A percentile compares a stretch with the other conserved stretches of the same genome.
phyloP scores from a whole-genome alignment of 2,113 vertebrate species.

The Gymnorhina tibicen region DNA sequence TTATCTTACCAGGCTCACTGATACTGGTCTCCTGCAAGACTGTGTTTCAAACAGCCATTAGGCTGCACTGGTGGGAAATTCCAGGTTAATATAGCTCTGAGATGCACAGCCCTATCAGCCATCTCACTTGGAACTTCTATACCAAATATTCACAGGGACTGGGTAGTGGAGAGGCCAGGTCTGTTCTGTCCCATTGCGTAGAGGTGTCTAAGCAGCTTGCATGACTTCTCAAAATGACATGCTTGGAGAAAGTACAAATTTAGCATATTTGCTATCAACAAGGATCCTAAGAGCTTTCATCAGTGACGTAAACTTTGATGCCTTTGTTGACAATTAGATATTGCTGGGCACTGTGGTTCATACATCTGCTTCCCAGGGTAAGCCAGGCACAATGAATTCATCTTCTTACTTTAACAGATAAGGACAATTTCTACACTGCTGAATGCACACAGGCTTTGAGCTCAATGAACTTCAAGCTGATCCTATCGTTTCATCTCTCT shows the following conservation, averaged over 20 bases:
- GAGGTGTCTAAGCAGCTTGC: neutral
- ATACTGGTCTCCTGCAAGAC: neutral
- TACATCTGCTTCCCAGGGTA: neutral
- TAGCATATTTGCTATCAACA: neutral
- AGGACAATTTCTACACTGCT: neutral
- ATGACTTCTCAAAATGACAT: neutral
- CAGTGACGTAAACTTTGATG: neutral
- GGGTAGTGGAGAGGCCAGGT: neutral
- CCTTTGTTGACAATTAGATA: neutral
- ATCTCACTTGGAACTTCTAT: neutral
- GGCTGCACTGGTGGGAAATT: neutral
- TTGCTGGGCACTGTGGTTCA: neutral
- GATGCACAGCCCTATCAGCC: fast-evolving
- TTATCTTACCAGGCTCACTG: neutral
- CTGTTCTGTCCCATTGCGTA: neutral
- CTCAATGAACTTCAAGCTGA: neutral
- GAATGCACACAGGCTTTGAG: neutral
- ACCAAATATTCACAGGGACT: neutral
- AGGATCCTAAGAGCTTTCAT: neutral
- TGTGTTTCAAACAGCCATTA: neutral
- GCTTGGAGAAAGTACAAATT: neutral
- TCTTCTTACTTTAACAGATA: neutral
- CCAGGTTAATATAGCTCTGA: neutral
- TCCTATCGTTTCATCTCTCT: neutral
- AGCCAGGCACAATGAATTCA: neutral